These are phyloP conservation scores for Cosmorhoe ocellata DNA, from an alignment of 2,888 invertebrate genomes.

Conservation along the genomic window DNA sequence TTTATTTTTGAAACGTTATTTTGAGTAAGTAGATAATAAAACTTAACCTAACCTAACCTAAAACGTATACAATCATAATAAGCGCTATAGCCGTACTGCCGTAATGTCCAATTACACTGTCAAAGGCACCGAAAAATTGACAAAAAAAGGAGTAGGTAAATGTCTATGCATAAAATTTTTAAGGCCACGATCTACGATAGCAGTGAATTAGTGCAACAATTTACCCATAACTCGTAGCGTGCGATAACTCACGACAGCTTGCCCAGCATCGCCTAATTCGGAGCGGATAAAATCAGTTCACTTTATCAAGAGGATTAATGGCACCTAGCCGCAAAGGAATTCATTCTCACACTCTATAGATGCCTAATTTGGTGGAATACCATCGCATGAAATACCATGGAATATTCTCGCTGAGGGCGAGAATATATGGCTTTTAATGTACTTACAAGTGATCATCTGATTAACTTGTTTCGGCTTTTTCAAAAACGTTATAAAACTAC, in stretches of 20 bases:
- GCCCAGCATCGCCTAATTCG: constrained; percentile 22
- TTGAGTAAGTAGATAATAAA: no score
- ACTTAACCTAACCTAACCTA: no score
- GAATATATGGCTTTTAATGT: not conserved
- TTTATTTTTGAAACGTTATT: no score
- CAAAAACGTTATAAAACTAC: no score
- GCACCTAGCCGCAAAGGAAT: constrained; percentile 7
- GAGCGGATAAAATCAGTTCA: constrained; percentile 22
- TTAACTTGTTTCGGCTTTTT: no score
- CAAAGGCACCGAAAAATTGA: no score
- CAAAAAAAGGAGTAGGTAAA: not conserved
- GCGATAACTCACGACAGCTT: constrained; percentile 14
- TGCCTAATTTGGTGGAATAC: constrained; percentile 21
- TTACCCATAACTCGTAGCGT: constrained; percentile 18
- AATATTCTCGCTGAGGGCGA: no score
- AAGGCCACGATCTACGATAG: constrained; percentile 12
- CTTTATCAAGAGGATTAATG: constrained; percentile 32
- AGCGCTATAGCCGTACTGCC: no score
- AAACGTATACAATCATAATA: no score
- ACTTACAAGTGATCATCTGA: not conserved
- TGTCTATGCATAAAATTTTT: not conserved
- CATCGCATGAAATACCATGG: no score
- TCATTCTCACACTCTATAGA: constrained; percentile 25
- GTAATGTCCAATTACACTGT: no score
- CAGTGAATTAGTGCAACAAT: constrained; percentile 24